Evolutionary conservation across 2,113 vertebrate genomes (phyloP).

Genomic region (Vulpes vulpes): DNA sequence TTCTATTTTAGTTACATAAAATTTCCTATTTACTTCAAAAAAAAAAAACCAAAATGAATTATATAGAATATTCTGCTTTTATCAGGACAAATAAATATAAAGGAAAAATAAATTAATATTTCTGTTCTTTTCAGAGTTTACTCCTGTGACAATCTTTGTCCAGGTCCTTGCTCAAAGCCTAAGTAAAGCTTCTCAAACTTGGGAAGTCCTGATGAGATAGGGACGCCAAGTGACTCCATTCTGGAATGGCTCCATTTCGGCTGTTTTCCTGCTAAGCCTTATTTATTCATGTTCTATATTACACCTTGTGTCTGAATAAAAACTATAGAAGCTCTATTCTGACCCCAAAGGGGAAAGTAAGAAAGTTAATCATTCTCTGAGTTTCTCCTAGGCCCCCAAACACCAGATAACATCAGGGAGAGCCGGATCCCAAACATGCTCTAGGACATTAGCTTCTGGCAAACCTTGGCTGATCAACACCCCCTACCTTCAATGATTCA

Average conservation of each 20-base stretch:
- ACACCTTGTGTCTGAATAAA: not conserved
- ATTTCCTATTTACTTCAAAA: not conserved
- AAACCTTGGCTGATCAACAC: not conserved
- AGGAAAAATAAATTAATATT: not conserved
- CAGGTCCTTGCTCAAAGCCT: not conserved
- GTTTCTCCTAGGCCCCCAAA: not conserved
- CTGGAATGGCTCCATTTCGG: not conserved
- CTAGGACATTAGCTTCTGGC: not conserved
- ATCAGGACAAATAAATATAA: not conserved
- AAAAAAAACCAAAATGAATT: not conserved
- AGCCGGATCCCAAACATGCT: not conserved
- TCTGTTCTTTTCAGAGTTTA: not conserved
- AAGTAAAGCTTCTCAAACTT: not conserved
- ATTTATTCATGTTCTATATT: not conserved
- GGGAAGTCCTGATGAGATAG: accelerated
- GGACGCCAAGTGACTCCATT: not conserved
- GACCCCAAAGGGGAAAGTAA: not conserved
- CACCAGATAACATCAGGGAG: not conserved
- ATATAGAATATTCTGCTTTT: not conserved
- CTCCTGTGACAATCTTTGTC: no score
- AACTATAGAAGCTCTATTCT: not conserved
- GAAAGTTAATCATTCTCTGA: not conserved
- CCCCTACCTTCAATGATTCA: not conserved
- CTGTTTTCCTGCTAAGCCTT: not conserved
- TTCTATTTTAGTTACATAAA: not conserved